Evolutionary conservation across 2,797 vertebrate species (phyloP).

Genomic region (Notolabrus celidotus): DNA sequence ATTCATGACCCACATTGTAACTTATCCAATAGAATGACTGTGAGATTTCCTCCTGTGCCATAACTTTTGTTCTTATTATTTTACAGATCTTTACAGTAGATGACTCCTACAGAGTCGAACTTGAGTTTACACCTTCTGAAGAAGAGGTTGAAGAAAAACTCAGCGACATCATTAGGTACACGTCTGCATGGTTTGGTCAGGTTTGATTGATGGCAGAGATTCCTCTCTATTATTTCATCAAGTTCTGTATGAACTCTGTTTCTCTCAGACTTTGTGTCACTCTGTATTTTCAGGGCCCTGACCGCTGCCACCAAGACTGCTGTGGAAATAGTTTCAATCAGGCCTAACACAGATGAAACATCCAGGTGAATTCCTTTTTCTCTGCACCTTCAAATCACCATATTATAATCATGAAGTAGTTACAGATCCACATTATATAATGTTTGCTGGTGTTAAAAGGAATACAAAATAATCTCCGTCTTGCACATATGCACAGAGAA

Average conservation of each 20-base stretch:
- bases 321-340: constrained; percentile 83
- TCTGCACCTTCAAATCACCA: background rate
- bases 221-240: too few species aligned
- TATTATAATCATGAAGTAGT: background rate
- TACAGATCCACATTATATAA: background rate
- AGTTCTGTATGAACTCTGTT: too few species aligned
- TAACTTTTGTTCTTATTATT: constrained; percentile 2
- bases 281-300: constrained; percentile 82
- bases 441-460: background rate
- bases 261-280: background rate
- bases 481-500: too few species aligned
- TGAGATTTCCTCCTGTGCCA: background rate
- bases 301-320: constrained; percentile 82
- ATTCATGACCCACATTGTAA: background rate
- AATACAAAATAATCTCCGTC: too few species aligned
- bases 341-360: fast-evolving
- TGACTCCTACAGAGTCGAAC: constrained; percentile 79
- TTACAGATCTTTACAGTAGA: constrained; percentile 91
- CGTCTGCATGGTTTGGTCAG: constrained; percentile 5
- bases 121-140: constrained; percentile 79
- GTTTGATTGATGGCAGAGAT: background rate
- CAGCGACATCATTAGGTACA: constrained; percentile 49
- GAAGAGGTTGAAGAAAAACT: constrained; percentile 71
- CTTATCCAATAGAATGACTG: background rate
- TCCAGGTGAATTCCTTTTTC: constrained; percentile 58